Evolutionary conservation across 2,797 vertebrate genomes (phyloP).

Genomic region (Carcharodon carcharias): DNA sequence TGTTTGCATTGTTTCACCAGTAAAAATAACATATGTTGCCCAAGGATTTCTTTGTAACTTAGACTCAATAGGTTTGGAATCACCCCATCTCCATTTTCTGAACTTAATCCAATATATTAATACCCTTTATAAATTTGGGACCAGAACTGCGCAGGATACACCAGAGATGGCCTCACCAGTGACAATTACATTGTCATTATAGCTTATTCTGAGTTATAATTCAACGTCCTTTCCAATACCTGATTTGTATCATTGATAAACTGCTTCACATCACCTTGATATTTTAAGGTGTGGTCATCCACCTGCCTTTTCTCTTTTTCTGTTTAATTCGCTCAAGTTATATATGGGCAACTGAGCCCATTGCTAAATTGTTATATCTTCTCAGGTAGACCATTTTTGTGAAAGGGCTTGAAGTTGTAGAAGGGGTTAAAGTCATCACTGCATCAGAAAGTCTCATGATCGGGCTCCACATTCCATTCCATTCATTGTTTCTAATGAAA

Average conservation of each 20-base stretch:
- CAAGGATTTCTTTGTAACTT: not conserved
- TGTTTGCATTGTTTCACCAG: not conserved
- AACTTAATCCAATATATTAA: not conserved
- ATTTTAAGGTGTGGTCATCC: not conserved
- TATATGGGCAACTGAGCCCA: not conserved
- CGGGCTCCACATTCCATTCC: not conserved
- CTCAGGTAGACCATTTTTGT: not conserved
- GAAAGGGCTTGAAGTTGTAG: not conserved
- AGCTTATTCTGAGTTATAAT: not conserved
- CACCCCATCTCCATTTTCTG: not conserved
- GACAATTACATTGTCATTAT: not conserved
- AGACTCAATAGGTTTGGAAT: not conserved
- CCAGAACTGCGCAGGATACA: not conserved
- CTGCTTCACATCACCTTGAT: not conserved
- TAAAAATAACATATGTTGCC: not conserved
- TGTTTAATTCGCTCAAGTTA: not conserved
- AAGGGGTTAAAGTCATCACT: not conserved
- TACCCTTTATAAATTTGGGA: not conserved
- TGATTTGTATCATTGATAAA: not conserved
- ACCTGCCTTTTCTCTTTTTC: not conserved
- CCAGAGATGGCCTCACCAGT: not conserved
- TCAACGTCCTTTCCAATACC: not conserved
- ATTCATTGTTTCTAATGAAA: constrained; percentile 5
- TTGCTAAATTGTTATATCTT: not conserved
- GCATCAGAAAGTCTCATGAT: not conserved